phyloP scores from a whole-genome alignment of 1,140 invertebrate species.

The Drosophila orosa region DNA sequence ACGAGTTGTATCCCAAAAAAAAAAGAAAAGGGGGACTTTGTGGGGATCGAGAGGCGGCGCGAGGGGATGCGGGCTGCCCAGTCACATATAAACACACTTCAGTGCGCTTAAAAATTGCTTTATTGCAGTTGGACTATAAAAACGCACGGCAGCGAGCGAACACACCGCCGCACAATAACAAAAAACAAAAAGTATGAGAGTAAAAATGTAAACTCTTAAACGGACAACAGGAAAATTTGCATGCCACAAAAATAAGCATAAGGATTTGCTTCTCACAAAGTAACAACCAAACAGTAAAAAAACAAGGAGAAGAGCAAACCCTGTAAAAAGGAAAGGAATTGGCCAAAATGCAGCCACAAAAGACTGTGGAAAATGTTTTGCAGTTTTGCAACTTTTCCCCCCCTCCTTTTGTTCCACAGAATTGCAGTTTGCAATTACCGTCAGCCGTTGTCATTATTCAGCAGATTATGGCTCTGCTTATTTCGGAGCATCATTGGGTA shows the following conservation, averaged over 20 bases:
- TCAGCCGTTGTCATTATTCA: conserved; percentile 63
- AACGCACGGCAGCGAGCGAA: conserved; percentile 67
- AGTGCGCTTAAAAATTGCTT: conserved; percentile 82
- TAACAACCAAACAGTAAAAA: conserved; percentile 31
- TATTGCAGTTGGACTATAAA: conserved; percentile 82
- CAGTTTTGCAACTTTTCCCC: conserved; percentile 22
- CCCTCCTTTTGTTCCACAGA: background rate
- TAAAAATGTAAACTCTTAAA: conserved; percentile 54
- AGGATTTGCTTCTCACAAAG: conserved; percentile 68
- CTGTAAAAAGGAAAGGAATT: conserved; percentile 49
- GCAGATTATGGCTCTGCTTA: conserved; percentile 41
- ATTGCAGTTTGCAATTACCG: conserved; percentile 61
- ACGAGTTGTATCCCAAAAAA: conserved; percentile 33
- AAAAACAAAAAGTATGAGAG: conserved; percentile 28
- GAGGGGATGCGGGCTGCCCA: conserved; percentile 39
- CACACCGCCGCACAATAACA: conserved; percentile 32
- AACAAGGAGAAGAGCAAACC: background rate
- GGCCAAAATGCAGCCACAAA: conserved; percentile 51
- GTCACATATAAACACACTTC: conserved; percentile 82
- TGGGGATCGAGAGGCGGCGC: background rate
- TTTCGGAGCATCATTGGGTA: conserved; percentile 36
- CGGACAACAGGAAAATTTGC: conserved; percentile 75
- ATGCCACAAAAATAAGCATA: conserved; percentile 78
- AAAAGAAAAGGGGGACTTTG: conserved; percentile 12
- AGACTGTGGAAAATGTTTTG: conserved; percentile 63